A percentile compares a stretch with the other conserved stretches of the same genome.
Evolutionary conservation across 2,888 invertebrate genomes (phyloP).

Genomic region (Brachyopa scutellaris): DNA sequence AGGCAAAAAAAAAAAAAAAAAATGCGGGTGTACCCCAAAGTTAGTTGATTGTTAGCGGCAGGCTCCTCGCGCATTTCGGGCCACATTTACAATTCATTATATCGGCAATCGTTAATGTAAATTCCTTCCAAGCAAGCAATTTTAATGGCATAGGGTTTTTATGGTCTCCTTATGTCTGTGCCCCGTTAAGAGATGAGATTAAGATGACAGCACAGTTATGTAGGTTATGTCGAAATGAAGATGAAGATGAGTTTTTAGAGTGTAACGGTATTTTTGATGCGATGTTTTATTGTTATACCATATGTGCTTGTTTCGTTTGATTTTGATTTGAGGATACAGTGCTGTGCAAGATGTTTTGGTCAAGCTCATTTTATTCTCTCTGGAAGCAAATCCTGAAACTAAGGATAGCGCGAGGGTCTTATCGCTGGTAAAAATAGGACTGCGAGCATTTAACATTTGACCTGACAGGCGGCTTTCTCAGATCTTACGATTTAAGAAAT

Average conservation of each 20-base stretch:
- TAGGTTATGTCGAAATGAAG: slow-evolving; percentile 6
- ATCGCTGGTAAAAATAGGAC: no score
- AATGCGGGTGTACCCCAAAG: slow-evolving; percentile 18
- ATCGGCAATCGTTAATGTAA: slow-evolving; percentile 39
- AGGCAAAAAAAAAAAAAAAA: neutral
- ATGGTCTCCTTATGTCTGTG: no score
- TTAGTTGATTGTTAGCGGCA: slow-evolving; percentile 25
- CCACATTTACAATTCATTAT: slow-evolving; percentile 47
- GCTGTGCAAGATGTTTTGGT: no score
- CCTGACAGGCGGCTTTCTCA: no score
- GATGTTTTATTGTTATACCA: neutral
- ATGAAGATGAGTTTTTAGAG: neutral
- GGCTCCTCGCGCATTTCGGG: slow-evolving; percentile 7
- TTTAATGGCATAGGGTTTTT: slow-evolving; percentile 1
- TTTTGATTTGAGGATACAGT: neutral
- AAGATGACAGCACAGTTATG: neutral
- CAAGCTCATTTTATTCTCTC: no score
- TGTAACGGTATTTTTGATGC: slow-evolving; percentile 3
- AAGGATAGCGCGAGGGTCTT: no score
- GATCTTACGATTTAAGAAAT: no score
- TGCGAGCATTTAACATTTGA: no score
- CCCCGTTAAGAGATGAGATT: neutral
- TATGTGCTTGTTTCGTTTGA: neutral
- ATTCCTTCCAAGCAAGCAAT: slow-evolving; percentile 12
- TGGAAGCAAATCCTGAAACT: no score